Conservation (phyloP, 2,888 invertebrate species). For the Rhyacophila evoluta region DNA sequence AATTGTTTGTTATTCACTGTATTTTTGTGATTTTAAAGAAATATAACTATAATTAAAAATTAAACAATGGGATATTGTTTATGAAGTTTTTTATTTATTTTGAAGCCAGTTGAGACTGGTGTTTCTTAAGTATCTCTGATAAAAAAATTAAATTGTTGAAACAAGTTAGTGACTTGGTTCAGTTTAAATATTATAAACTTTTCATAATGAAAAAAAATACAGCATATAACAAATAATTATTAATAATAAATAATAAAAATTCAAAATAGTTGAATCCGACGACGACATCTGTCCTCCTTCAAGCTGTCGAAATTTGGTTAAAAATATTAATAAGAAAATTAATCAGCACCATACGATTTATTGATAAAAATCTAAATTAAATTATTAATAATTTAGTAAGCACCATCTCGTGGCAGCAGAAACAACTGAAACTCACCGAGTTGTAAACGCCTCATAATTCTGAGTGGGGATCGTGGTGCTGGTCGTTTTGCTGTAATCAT, state of each 20-base stretch:
- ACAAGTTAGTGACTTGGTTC: no score
- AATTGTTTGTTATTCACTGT: not conserved
- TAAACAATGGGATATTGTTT: no score
- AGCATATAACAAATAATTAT: not conserved
- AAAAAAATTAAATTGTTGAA: no score
- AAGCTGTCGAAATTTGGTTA: not conserved
- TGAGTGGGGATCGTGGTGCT: conserved; percentile 59
- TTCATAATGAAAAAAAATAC: no score
- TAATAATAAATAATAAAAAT: not conserved
- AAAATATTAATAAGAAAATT: not conserved
- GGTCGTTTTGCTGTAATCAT: conserved; percentile 37
- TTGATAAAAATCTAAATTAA: not conserved
- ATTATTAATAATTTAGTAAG: not conserved
- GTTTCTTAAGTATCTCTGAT: no score
- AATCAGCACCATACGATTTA: not conserved
- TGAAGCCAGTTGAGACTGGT: no score
- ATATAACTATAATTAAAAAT: no score
- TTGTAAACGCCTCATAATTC: conserved; percentile 76
- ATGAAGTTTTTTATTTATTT: no score
- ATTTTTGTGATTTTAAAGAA: no score
- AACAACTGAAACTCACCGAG: conserved; percentile 66
- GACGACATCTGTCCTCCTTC: not conserved
- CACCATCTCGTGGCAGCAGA: not conserved
- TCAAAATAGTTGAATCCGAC: not conserved
- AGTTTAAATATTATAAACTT: no score